Evolutionary conservation across 2,113 vertebrate genomes (phyloP).

Genomic region (Malurus cyaneus): DNA sequence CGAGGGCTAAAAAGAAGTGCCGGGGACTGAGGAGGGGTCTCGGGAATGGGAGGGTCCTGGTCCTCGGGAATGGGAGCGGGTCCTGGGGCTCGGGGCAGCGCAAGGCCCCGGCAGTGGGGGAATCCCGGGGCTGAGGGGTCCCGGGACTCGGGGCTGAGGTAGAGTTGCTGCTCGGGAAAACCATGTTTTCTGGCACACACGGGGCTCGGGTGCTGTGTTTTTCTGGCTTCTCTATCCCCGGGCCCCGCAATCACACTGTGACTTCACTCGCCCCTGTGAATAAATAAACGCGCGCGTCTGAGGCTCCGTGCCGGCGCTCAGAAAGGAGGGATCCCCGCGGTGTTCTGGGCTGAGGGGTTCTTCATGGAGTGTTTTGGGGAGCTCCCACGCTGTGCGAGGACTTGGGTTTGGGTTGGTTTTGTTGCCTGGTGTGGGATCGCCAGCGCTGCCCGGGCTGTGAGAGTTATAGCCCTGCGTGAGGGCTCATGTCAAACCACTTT

Average conservation of each 20-base stretch:
- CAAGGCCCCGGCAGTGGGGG: too few species aligned
- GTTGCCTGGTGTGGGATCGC: not conserved
- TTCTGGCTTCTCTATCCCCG: accelerated
- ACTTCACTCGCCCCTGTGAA: accelerated
- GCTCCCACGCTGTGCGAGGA: accelerated
- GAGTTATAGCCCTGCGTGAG: not conserved
- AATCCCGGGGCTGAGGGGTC: too few species aligned
- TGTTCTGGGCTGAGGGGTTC: too few species aligned
- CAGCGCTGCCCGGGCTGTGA: accelerated
- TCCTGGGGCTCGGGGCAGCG: too few species aligned
- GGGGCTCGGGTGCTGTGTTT: not conserved
- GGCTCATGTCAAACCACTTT: accelerated
- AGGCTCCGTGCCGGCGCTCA: accelerated
- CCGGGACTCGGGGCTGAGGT: not conserved
- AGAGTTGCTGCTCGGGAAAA: not conserved
- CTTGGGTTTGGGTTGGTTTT: accelerated
- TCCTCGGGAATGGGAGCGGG: too few species aligned
- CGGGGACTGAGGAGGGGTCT: accelerated
- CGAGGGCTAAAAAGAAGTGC: too few species aligned
- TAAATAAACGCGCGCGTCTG: accelerated
- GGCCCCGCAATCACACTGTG: accelerated
- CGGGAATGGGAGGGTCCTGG: not conserved
- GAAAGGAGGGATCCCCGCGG: too few species aligned
- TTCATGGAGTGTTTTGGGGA: not conserved
- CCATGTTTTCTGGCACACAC: accelerated